Evolutionary conservation across 2,888 invertebrate species (phyloP).

Genomic region (Amblyjoppa fuscipennis): DNA sequence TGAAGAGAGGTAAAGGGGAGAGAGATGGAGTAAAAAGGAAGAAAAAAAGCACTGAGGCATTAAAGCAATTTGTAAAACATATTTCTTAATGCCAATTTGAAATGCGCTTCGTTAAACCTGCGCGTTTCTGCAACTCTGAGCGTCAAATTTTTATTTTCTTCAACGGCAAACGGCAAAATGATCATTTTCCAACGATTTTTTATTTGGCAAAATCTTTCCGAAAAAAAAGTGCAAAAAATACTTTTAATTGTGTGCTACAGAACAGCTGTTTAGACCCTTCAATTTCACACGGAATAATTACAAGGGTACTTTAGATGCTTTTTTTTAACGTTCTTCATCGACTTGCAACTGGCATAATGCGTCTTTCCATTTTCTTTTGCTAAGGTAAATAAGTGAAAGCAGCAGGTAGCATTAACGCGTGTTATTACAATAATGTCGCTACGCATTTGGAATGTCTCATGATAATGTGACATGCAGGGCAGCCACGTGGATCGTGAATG

Average conservation of each 20-base stretch:
- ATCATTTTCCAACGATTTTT: not conserved
- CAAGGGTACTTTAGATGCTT: not conserved
- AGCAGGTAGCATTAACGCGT: conserved; percentile 25
- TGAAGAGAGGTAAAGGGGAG: not conserved
- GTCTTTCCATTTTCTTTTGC: not conserved
- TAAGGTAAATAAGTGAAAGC: conserved; percentile 3
- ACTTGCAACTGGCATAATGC: not conserved
- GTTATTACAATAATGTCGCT: conserved; percentile 51
- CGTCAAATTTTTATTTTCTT: not conserved
- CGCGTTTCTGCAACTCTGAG: conserved; percentile 16
- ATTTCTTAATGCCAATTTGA: conserved; percentile 60
- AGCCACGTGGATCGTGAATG: conserved; percentile 10
- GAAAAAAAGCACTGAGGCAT: conserved; percentile 27
- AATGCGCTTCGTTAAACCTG: conserved; percentile 24
- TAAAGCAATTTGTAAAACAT: conserved; percentile 61
- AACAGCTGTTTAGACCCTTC: conserved; percentile 1
- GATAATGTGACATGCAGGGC: conserved; percentile 48
- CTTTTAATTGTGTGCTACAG: not conserved
- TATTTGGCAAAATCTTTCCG: not conserved
- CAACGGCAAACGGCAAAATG: not conserved
- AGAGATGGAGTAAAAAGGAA: conserved; percentile 15
- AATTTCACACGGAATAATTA: not conserved
- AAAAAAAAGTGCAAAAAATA: not conserved
- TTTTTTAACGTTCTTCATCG: not conserved
- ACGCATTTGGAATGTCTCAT: conserved; percentile 50